Conservation (phyloP, 2,888 invertebrate species). For the Campoletis raptor region DNA sequence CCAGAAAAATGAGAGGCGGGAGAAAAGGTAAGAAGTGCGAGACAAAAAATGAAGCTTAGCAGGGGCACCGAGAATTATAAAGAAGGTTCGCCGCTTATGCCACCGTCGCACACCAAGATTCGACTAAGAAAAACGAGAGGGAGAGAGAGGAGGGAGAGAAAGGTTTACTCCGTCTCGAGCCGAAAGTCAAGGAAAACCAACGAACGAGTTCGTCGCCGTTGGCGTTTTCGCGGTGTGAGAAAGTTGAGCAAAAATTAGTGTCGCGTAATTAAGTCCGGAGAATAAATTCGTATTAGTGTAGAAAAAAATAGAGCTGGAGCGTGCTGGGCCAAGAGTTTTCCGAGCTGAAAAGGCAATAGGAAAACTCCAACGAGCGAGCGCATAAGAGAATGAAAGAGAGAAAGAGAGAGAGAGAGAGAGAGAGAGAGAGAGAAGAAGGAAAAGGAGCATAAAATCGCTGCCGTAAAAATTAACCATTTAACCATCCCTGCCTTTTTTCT, state of each 20-base stretch:
- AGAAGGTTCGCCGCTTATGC: constrained; percentile 47
- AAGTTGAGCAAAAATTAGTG: constrained; percentile 83
- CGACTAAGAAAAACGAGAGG: constrained; percentile 44
- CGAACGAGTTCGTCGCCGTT: constrained; percentile 70
- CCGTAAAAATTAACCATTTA: constrained; percentile 82
- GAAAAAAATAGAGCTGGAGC: constrained; percentile 55
- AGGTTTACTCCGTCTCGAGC: constrained; percentile 55
- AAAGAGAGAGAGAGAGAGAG: constrained; percentile 36
- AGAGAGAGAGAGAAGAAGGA: constrained; percentile 62
- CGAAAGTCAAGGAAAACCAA: constrained; percentile 50
- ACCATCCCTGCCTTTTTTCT: constrained; percentile 70
- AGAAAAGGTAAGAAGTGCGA: constrained; percentile 21
- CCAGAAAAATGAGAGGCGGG: constrained; percentile 52
- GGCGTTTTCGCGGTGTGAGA: constrained; percentile 74
- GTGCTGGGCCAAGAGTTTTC: constrained; percentile 51
- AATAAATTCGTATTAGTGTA: constrained; percentile 83
- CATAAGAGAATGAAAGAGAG: constrained; percentile 39
- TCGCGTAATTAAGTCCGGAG: constrained; percentile 83
- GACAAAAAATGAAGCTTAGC: constrained; percentile 47
- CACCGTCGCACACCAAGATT: constrained; percentile 38
- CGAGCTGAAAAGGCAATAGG: constrained; percentile 56
- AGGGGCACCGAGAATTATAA: constrained; percentile 46
- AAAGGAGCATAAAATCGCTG: constrained; percentile 78
- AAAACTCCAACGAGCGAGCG: constrained; percentile 58
- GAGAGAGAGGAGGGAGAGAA: constrained; percentile 48